Evolutionary conservation across 2,888 invertebrate genomes (phyloP).

Genomic region (Anoplius nigerrimus): DNA sequence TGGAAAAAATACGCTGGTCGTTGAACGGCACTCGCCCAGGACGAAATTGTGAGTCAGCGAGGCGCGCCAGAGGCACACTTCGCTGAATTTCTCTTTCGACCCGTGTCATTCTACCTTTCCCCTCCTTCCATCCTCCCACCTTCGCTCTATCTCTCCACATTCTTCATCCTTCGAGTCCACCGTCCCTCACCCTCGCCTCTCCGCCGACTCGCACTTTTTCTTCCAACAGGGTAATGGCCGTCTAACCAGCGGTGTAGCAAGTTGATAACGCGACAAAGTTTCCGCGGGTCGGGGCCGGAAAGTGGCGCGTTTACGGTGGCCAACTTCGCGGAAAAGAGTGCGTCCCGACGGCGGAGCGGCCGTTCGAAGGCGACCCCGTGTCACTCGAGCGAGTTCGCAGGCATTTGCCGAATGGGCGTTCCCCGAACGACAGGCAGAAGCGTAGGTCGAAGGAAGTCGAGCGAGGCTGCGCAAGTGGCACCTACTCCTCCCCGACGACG

Average conservation of each 20-base stretch:
- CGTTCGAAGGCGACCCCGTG: no score
- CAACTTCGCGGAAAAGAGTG: neutral
- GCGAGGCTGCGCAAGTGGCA: no score
- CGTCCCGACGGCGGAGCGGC: no score
- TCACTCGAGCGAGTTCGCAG: no score
- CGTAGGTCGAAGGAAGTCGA: no score
- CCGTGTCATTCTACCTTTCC: neutral
- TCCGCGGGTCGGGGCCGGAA: neutral
- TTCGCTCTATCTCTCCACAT: conserved; percentile 1
- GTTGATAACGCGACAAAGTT: no score
- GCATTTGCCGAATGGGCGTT: no score
- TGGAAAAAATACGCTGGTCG: no score
- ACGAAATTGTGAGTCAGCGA: conserved; percentile 10
- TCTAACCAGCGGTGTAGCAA: no score
- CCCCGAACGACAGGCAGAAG: no score
- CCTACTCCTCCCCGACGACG: no score
- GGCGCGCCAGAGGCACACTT: conserved; percentile 3
- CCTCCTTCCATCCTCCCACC: conserved; percentile 4
- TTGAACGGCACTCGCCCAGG: neutral
- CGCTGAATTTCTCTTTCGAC: conserved; percentile 7
- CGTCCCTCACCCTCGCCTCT: conserved; percentile 3
- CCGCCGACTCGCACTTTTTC: neutral
- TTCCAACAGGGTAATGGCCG: no score
- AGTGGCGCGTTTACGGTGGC: neutral
- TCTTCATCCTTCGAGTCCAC: neutral